Conservation (phyloP, 2,888 invertebrate species). For the Drosophila yooni region DNA sequence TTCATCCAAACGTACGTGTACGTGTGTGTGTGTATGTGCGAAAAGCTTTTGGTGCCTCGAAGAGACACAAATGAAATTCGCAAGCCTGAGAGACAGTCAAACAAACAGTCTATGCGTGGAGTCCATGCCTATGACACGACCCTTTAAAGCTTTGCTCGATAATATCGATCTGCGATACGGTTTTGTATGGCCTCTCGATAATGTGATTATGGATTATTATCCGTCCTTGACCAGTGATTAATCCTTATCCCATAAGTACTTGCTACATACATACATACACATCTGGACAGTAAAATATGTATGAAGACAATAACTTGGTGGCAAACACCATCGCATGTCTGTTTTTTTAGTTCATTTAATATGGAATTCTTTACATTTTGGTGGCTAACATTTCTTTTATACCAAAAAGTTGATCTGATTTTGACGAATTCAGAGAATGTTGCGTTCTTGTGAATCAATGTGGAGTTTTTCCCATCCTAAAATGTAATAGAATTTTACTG, state of each 20-base stretch:
- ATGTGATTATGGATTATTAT: constrained; percentile 35
- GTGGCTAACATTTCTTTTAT: not conserved
- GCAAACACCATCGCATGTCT: not conserved
- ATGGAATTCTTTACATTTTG: not conserved
- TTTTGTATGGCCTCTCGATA: constrained; percentile 44
- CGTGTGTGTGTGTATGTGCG: not conserved
- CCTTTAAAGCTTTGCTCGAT: constrained; percentile 15
- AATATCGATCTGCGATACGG: constrained; percentile 35
- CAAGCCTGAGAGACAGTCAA: not conserved
- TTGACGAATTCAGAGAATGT: not conserved
- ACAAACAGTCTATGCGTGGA: not conserved
- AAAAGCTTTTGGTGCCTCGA: constrained; percentile 38
- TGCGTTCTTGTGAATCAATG: not conserved
- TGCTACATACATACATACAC: not conserved
- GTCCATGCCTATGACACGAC: constrained; percentile 2
- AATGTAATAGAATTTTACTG: not conserved
- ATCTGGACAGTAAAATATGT: not conserved
- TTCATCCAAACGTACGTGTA: constrained; percentile 15
- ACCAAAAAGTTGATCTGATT: not conserved
- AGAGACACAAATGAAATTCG: constrained; percentile 15
- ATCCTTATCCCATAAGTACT: not conserved
- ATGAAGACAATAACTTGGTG: not conserved
- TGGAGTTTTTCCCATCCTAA: not conserved
- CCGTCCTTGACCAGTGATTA: constrained; percentile 20
- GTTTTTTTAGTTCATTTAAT: not conserved